Conservation (phyloP, 2,113 vertebrate species). For the Damaliscus lunatus region DNA sequence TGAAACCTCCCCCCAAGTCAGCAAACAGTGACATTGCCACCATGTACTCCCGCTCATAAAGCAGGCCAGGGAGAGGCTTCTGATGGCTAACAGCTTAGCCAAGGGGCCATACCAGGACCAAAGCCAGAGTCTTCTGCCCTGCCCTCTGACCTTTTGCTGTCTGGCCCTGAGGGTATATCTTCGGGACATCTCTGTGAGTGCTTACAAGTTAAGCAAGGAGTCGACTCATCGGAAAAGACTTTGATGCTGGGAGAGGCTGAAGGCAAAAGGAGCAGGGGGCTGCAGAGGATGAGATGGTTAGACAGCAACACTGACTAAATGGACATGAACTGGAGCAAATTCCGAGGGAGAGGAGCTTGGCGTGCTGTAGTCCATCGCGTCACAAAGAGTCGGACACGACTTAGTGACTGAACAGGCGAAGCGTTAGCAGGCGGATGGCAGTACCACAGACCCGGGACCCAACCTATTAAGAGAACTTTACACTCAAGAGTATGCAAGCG, state of each 20-base stretch:
- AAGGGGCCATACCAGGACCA: too few species aligned
- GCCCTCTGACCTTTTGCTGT: neutral
- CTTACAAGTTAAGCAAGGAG: neutral
- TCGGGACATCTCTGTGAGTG: neutral
- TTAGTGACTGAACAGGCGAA: rapidly evolving
- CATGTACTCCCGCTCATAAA: neutral
- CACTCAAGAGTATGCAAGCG: neutral
- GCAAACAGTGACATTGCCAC: neutral
- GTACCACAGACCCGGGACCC: rapidly evolving
- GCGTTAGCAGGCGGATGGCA: neutral
- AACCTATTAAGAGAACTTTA: neutral
- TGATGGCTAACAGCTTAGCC: neutral
- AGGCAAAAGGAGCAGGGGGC: neutral
- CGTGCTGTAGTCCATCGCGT: rapidly evolving
- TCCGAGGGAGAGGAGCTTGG: neutral
- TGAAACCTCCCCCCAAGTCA: neutral
- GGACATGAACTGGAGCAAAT: neutral
- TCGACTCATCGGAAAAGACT: neutral
- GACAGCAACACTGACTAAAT: neutral
- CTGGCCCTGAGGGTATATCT: neutral
- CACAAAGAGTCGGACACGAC: neutral
- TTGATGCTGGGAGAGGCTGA: neutral
- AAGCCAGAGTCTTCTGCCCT: neutral
- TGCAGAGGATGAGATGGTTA: neutral
- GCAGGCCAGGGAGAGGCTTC: neutral